Evolutionary conservation across 2,113 vertebrate species (phyloP), one percentile per base, ranked within the genome.

Genomic region (Odocoileus virginianus): DNA sequence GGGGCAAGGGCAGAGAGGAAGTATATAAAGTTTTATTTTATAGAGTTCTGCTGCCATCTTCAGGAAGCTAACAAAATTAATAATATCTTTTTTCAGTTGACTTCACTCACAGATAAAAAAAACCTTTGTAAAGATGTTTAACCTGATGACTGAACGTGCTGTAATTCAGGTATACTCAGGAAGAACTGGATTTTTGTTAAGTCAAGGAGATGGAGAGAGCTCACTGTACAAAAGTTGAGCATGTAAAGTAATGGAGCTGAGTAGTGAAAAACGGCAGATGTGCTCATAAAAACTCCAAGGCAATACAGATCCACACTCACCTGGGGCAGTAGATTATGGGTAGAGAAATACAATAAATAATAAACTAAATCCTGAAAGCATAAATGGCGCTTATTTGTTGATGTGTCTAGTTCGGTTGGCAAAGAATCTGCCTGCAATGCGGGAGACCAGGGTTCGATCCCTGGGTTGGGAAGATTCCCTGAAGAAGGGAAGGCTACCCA

Each of bases 41-140:
- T 50, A 81, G 57, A 89, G 76, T 78, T 60, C 43, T 94, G 50
- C 95, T 92, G 97, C 95, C 97, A 88, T 79, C 92, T 96, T 94
- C 78, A 92, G 97, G 67, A 92, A 92, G 57, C 27, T 78, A 79
- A 52, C 84, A 78, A 40, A 50, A 91, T 83, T 76, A 58, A 52
- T 45, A 45, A n/a, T 27, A 60, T 30, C 14, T 54, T 27, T 52
- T 89, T 79, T 50, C 58, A 74, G 27, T 36, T 91, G 58, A 87
- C 36, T 57, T 71, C 83, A 83, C 2, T 8, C 79, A 83, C 10
- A 94, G 71, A 64, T 33, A 30, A 7, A 4, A 4, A 67, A 94
- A 33, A 33, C 25, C 40, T 79, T 76, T 78, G 28, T 67, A 23
- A 89, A 97, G 47, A 33, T 28, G 36, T 92, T 95, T 78, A 60